Evolutionary conservation across 2,888 invertebrate genomes (phyloP), one percentile per base, ranked within the genome.

Genomic region (Ormyrus thymus): DNA sequence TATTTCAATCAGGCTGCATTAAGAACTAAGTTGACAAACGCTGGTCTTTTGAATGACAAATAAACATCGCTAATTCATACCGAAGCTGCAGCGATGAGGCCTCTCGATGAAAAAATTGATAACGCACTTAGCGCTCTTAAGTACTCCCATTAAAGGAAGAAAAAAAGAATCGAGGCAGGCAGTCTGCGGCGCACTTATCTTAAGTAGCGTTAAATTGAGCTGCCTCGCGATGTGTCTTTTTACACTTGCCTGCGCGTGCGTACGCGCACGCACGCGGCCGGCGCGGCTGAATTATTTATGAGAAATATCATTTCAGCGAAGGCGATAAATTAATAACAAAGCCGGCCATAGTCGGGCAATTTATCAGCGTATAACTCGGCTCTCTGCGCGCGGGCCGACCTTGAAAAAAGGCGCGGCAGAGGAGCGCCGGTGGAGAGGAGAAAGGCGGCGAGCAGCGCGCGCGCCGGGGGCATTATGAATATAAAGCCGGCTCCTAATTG

Each of bases 401-500:
- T 80, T 80, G 80, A 77, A 77, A 80, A 78, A 76, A 80, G 70
- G 64, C 45, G 61, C 58, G 15, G 66, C 66, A 9, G 61, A 15
- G 13, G 8, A 73, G 48, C 68, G 56, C 29, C 55, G 56, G 58
- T 9, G 4, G 29, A 29, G 29, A 29, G 72, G 66, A 71, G 70
- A 51, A 56, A 65, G 11, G 11, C 11, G 15, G n/a, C 5, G n/a
- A 15, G 59, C 43, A 6, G 72, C 15, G 51, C 8, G 50, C 59
- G 43, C 51, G 70, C 71, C 80, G 77, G 81, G 79, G 84, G 84
- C 84, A 84, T 86, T 86, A 86, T 86, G 86, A 86, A 87, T 87
- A 86, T 81, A 81, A 81, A 86, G 85, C 75, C 84, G 81, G 83
- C 83, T 85, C 84, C 85, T 86, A 87, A 87, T 87, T 86, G 86